Base-by-base conservation (phyloP, 2,113 vertebrate genomes). In the Python bivittatus region DNA sequence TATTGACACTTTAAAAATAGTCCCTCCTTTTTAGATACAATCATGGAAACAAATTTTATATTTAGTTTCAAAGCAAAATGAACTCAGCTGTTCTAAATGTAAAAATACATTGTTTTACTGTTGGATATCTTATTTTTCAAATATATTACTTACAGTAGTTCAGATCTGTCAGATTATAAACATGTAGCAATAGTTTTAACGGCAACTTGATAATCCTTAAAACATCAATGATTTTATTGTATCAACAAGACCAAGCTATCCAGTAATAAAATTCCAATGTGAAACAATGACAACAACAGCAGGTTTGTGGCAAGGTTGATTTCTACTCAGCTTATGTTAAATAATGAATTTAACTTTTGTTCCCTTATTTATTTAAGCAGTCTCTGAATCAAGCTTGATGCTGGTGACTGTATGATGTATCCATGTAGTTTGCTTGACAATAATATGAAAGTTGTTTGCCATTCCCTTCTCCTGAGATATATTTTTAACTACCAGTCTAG, bases 1-100 rank as follows among this genome's bases (percentile, higher is more conserved):
- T 93, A 95, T 96, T 95, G 96, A 96, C 86, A 96, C 94, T 96
- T 94, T 56, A 94, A 94, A 96, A 60, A 96, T 96, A 95, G 48
- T 48, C 53, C 86, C 93, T 17, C 53, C 56, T 93, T 91, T 94
- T 91, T 93, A 94, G 93, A 92, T 93, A 95, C 94, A 97, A 92
- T 42, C 92, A 91, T 96, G 94, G 93, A 0, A 90, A 68, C 29
- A 91, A 54, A 93, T 88, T 92, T 1, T 85, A 52, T 9, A 57
- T 60, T 92, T n/a, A 27, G 4, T 56, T 93, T 42, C 90, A 95
- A 96, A 95, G 91, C 57, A 79, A 88, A 93, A 94, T 52, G 38
- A 61, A 92, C 52, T 85, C 87, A 95, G 96, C 89, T 86, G 0
- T 90, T 86, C 90, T 86, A 95, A 94, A 93, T 22, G 1, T 87